Conservation (phyloP, 1,140 invertebrate genomes). For the Ceratoteleas bidentatus region DNA sequence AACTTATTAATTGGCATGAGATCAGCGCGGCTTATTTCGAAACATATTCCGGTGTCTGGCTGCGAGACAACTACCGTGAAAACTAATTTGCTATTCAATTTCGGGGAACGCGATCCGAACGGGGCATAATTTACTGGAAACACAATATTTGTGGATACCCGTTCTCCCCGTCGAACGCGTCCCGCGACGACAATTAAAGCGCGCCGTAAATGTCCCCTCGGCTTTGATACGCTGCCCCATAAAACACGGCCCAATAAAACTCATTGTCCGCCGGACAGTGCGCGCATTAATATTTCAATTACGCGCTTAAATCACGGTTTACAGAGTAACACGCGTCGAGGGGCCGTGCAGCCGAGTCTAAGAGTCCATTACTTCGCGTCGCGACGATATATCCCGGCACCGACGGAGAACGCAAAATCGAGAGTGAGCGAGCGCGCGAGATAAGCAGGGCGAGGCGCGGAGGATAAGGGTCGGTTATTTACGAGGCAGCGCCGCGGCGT, state of each 20-base stretch:
- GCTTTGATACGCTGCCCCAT: constrained; percentile 41
- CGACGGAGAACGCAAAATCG: constrained; percentile 57
- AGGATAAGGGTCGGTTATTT: constrained; percentile 76
- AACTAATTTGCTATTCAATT: constrained; percentile 65
- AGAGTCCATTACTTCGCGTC: constrained; percentile 63
- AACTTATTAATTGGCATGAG: constrained; percentile 66
- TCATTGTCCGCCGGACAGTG: constrained; percentile 51
- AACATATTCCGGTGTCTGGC: constrained; percentile 41
- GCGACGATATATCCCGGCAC: constrained; percentile 56
- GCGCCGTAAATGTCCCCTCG: constrained; percentile 51
- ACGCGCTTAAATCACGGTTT: constrained; percentile 56
- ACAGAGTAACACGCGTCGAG: constrained; percentile 51
- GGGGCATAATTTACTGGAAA: constrained; percentile 57
- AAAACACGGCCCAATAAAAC: constrained; percentile 57
- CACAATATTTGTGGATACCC: constrained; percentile 46
- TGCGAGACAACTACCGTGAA: constrained; percentile 59
- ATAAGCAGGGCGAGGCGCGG: constrained; percentile 56
- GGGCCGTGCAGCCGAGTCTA: constrained; percentile 45
- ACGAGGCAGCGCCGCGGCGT: constrained; percentile 75
- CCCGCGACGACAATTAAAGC: constrained; percentile 52
- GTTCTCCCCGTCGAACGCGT: constrained; percentile 30
- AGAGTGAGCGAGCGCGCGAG: constrained; percentile 51
- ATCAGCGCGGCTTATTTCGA: constrained; percentile 48
- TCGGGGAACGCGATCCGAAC: constrained; percentile 40
- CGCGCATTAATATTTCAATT: constrained; percentile 66